Percentiles rank a stretch among this genome's conserved stretches.
These are phyloP conservation scores for Phocides pigmalion DNA, from an alignment of 1,140 invertebrate genomes.

Conservation along the genomic window DNA sequence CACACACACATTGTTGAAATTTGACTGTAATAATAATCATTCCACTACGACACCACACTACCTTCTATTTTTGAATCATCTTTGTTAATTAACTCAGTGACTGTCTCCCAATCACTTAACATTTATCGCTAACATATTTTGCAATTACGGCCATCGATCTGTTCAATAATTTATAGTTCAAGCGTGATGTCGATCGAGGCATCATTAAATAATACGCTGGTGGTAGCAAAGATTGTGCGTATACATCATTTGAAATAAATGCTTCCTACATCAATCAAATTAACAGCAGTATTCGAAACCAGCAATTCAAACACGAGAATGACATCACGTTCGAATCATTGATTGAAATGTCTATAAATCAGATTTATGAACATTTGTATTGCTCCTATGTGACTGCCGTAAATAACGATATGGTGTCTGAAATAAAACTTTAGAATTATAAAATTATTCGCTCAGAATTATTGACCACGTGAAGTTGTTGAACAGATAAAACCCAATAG, in stretches of 20 bases:
- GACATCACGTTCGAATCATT: conserved; percentile 30
- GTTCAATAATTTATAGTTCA: conserved; percentile 6
- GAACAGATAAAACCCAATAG: too few species aligned
- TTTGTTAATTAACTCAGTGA: too few species aligned
- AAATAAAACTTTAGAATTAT: not conserved
- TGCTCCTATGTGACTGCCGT: not conserved
- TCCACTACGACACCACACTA: too few species aligned
- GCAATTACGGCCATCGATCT: too few species aligned
- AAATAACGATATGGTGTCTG: not conserved
- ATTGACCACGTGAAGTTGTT: too few species aligned
- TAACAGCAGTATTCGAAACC: conserved; percentile 28
- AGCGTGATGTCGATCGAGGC: conserved; percentile 15
- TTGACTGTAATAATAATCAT: too few species aligned
- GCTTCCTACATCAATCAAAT: conserved; percentile 31
- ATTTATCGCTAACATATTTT: too few species aligned
- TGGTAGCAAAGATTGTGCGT: conserved; percentile 13
- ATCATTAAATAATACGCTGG: conserved; percentile 27
- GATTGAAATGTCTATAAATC: conserved; percentile 31
- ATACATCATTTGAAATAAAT: conserved; percentile 20
- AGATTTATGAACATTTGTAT: conserved; percentile 4
- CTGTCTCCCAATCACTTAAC: too few species aligned
- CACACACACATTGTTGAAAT: too few species aligned
- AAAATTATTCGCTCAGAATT: too few species aligned
- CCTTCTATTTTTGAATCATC: too few species aligned
- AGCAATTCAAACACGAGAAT: conserved; percentile 24